phyloP scores from a whole-genome alignment of 2,113 vertebrate species.

The Brachypodius melanocephalos region DNA sequence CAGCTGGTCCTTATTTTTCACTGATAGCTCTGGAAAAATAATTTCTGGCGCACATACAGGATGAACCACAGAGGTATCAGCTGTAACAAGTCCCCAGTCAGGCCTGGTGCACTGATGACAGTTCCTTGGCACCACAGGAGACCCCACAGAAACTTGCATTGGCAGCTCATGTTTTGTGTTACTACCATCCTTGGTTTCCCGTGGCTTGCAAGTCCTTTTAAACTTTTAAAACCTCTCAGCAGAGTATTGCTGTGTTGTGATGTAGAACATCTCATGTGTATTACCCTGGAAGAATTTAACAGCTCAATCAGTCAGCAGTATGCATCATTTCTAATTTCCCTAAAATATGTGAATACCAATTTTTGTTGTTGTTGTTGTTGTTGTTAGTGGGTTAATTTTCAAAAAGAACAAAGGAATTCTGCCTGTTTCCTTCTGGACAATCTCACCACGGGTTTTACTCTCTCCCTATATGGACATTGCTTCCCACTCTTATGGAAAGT shows the following conservation, averaged over 20 bases:
- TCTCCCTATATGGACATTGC: background rate
- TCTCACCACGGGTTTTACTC: background rate
- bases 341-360: background rate
- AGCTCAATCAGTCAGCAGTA: background rate
- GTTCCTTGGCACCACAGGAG: constrained; percentile 64
- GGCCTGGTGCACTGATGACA: constrained; percentile 59
- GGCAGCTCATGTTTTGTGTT: constrained; percentile 14
- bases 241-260: background rate
- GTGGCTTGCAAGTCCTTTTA: background rate
- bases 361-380: background rate
- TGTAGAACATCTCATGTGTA: background rate
- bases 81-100: constrained; percentile 13
- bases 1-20: constrained; percentile 1
- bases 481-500: background rate
- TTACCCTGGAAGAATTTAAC: background rate
- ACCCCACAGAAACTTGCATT: constrained; percentile 59
- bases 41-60: constrained; percentile 40
- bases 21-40: constrained; percentile 66
- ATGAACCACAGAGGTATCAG: constrained; percentile 61
- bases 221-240: constrained; percentile 30
- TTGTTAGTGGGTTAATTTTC: background rate
- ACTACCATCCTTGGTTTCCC: background rate
- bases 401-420: background rate
- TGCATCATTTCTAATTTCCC: background rate
- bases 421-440: background rate